A percentile compares a stretch with the other conserved stretches of the same genome.
Evolutionary conservation across 2,888 invertebrate species (phyloP).

Genomic region (Gasteruption jaculator): DNA sequence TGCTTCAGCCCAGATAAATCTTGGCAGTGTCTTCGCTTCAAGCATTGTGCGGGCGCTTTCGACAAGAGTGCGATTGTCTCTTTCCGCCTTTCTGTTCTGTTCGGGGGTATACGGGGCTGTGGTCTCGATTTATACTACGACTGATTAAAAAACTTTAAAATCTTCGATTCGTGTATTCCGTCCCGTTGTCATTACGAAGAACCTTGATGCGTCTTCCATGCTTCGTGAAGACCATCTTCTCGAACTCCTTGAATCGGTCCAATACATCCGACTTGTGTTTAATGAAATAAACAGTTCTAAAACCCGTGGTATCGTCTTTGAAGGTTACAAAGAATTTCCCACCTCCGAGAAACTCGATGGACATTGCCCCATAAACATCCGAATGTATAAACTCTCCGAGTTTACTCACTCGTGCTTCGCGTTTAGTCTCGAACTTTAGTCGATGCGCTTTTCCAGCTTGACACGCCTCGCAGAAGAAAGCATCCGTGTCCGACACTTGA

Average conservation of each 20-base stretch:
- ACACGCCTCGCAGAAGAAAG: slow-evolving; percentile 17
- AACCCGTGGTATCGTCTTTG: slow-evolving; percentile 9
- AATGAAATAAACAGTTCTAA: slow-evolving; percentile 14
- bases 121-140: slow-evolving; percentile 28
- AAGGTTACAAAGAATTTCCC: slow-evolving; percentile 11
- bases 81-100: slow-evolving; percentile 37
- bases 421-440: slow-evolving; percentile 10
- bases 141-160: slow-evolving; percentile 13
- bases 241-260: no score
- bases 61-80: slow-evolving; percentile 36
- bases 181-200: no score
- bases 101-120: slow-evolving; percentile 31
- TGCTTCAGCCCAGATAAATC: slow-evolving; percentile 46
- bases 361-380: slow-evolving; percentile 16
- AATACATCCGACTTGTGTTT: no score
- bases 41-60: slow-evolving; percentile 39
- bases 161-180: slow-evolving; percentile 7
- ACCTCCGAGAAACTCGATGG: slow-evolving; percentile 8
- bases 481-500: slow-evolving; percentile 7
- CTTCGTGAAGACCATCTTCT: no score
- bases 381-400: slow-evolving; percentile 9
- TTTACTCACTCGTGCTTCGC: background rate
- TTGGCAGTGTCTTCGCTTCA: slow-evolving; percentile 26
- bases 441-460: slow-evolving; percentile 13
- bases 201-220: no score